These are phyloP conservation scores for Siphlonurus alternatus DNA, from an alignment of 2,888 invertebrate species.

Conservation along the genomic window DNA sequence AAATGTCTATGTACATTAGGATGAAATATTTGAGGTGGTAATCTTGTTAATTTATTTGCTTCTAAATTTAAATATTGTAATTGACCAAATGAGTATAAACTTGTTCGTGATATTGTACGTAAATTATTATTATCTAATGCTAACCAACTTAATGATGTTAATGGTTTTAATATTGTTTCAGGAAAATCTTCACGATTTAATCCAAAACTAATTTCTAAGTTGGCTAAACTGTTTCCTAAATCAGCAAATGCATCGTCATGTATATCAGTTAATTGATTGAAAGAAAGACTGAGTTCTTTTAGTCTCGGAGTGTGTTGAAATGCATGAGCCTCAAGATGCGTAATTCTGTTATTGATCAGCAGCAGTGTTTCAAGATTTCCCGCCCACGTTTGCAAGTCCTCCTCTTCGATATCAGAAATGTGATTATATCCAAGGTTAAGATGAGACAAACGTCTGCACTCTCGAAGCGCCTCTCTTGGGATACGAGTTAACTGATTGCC, in stretches of 20 bases:
- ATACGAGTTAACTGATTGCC: slow-evolving; percentile 62
- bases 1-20: slow-evolving; percentile 51
- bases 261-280: slow-evolving; percentile 72
- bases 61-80: slow-evolving; percentile 71
- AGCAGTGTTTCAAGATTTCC: slow-evolving; percentile 61
- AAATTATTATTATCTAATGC: slow-evolving; percentile 80
- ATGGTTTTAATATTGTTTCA: slow-evolving; percentile 52
- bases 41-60: slow-evolving; percentile 58
- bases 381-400: slow-evolving; percentile 65
- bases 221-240: slow-evolving; percentile 56
- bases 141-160: slow-evolving; percentile 61
- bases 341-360: slow-evolving; percentile 68
- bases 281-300: slow-evolving; percentile 77
- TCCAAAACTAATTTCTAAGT: slow-evolving; percentile 72
- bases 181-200: slow-evolving; percentile 65
- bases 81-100: slow-evolving; percentile 48
- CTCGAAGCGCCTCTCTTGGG: slow-evolving; percentile 48
- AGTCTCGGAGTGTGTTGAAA: slow-evolving; percentile 58
- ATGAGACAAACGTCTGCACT: slow-evolving; percentile 62
- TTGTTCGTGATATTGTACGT: slow-evolving; percentile 50
- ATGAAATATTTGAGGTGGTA: slow-evolving; percentile 51
- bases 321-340: slow-evolving; percentile 44
- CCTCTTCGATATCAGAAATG: slow-evolving; percentile 56
- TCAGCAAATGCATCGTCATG: slow-evolving; percentile 65
- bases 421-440: slow-evolving; percentile 79